Evolutionary conservation across 2,113 vertebrate species (phyloP).

Genomic region (Delphinapterus leucas): DNA sequence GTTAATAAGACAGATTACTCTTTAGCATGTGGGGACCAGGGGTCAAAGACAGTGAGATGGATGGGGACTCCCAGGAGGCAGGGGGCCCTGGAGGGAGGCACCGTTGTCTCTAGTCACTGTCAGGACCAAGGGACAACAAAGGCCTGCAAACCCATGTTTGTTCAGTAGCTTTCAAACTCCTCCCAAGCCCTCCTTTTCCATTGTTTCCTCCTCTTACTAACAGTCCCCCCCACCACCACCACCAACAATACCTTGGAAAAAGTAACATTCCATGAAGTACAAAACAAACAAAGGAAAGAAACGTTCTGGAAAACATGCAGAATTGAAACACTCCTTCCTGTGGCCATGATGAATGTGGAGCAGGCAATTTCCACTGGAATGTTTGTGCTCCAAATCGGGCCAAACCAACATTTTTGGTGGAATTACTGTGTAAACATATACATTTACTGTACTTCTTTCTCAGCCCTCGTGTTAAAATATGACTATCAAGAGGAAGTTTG

Average conservation of each 20-base stretch:
- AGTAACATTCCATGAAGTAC: neutral
- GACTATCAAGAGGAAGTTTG: neutral
- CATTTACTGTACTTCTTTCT: neutral
- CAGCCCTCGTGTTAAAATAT: neutral
- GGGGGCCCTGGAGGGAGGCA: rapidly evolving
- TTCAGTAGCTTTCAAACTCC: neutral
- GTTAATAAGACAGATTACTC: neutral
- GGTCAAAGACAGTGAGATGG: neutral
- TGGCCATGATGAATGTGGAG: neutral
- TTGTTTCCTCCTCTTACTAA: neutral
- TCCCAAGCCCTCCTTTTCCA: neutral
- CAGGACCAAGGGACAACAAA: neutral
- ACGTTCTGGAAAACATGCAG: neutral
- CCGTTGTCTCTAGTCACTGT: neutral
- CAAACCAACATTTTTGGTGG: neutral
- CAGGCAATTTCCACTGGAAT: neutral
- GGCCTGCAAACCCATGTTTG: rapidly evolving
- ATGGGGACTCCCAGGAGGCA: neutral
- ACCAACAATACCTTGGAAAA: neutral
- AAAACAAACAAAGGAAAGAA: neutral
- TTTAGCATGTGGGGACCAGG: neutral
- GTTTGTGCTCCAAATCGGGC: rapidly evolving
- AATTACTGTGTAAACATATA: neutral
- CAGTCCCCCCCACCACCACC: rapidly evolving
- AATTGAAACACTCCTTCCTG: rapidly evolving